Evolutionary conservation across 2,113 vertebrate genomes (phyloP).

Genomic region (Alosa alosa): DNA sequence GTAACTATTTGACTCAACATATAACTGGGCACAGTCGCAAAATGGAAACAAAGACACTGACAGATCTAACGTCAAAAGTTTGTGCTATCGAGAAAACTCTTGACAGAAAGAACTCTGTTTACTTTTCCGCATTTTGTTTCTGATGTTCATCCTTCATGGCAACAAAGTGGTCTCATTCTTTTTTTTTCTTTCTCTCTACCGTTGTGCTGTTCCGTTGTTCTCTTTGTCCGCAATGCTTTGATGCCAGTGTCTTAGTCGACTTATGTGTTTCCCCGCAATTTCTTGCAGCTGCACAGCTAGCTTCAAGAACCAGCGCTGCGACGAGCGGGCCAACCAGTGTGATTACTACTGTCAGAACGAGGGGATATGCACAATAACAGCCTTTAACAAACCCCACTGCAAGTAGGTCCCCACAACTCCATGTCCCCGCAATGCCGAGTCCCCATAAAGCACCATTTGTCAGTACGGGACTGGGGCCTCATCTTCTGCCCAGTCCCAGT

Average conservation of each 20-base stretch:
- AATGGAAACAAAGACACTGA: neutral
- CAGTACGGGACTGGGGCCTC: constrained; percentile 14
- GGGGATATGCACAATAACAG: constrained; percentile 99
- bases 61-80: neutral
- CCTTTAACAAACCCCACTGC: constrained; percentile 99
- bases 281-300: constrained; percentile 99
- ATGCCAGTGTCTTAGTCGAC: constrained; percentile 23
- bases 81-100: neutral
- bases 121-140: neutral
- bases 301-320: constrained; percentile 99
- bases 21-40: neutral
- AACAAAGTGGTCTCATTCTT: neutral
- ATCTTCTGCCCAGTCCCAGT: constrained; percentile 14
- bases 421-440: constrained; percentile 46
- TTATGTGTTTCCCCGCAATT: constrained; percentile 82
- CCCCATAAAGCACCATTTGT: constrained; percentile 9
- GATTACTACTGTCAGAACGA: constrained; percentile 99
- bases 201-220: neutral
- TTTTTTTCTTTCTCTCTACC: neutral
- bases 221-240: neutral
- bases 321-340: constrained; percentile 99
- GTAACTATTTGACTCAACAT: neutral
- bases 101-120: neutral
- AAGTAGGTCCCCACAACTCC: constrained; percentile 88
- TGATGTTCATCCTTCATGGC: neutral